These are phyloP conservation scores for Sebastiscus albofasciatus DNA, from an alignment of 2,797 vertebrate genomes.

Conservation along the genomic window DNA sequence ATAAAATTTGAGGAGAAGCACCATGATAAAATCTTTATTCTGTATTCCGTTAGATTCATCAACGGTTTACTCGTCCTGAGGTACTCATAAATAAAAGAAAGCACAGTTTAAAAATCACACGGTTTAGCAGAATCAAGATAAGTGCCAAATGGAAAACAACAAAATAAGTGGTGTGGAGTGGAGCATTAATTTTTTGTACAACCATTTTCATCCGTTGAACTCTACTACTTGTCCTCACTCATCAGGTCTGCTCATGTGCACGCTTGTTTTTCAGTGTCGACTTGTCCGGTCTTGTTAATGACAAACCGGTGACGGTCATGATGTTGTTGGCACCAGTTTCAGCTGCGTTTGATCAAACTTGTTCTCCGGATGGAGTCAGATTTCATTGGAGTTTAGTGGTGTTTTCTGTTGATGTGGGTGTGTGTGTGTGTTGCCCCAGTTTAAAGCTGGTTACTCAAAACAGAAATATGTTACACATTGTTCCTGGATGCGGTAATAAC, in stretches of 20 bases:
- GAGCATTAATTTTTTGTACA: not conserved
- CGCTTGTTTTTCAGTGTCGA: not conserved
- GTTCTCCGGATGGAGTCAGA: not conserved
- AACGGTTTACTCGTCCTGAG: too few species aligned
- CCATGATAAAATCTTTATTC: not conserved
- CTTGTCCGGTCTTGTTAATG: conserved; percentile 20
- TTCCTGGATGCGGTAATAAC: not conserved
- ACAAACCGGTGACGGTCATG: conserved; percentile 12
- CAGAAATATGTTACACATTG: not conserved
- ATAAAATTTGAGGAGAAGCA: not conserved
- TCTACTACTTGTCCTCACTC: not conserved
- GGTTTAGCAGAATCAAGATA: not conserved
- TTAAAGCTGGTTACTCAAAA: not conserved
- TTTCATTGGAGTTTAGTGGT: not conserved
- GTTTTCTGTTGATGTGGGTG: not conserved
- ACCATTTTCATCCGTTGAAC: not conserved
- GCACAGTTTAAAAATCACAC: not conserved
- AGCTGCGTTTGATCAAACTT: conserved; percentile 13
- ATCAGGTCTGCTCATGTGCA: not conserved
- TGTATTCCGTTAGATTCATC: not conserved
- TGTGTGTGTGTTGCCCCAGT: not conserved
- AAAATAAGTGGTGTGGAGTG: not conserved
- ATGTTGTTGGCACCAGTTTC: not conserved
- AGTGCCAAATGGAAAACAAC: not conserved
- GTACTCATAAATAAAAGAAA: too few species aligned